Conservation (phyloP, 2,888 invertebrate genomes). For the Smittia sp. region DNA sequence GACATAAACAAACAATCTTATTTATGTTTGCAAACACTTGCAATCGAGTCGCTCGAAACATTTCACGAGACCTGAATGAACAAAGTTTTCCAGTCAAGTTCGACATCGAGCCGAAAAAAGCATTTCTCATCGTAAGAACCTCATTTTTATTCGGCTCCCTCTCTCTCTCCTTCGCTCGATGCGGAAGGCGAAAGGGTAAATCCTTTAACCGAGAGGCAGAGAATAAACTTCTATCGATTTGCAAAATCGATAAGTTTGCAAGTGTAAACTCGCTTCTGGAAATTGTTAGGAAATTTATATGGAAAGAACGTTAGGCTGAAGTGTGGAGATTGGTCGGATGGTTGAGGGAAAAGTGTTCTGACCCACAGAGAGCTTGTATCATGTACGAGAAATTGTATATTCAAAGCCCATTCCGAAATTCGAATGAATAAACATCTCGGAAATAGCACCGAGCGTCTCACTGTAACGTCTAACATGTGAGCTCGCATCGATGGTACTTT, state of each 20-base stretch:
- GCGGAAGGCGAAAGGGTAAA: background rate
- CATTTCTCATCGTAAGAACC: constrained; percentile 11
- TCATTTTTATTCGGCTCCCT: background rate
- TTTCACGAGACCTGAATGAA: background rate
- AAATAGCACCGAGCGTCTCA: background rate
- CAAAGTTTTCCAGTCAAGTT: background rate
- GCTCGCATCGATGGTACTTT: background rate
- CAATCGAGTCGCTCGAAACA: background rate
- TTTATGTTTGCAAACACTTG: background rate
- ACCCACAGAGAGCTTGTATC: background rate
- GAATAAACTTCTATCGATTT: background rate
- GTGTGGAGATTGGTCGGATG: background rate
- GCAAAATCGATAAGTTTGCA: background rate
- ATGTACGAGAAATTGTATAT: background rate
- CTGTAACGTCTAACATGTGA: background rate
- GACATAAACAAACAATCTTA: background rate
- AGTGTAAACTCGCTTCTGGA: background rate
- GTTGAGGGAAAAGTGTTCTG: background rate
- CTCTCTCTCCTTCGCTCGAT: too few relatives aligned
- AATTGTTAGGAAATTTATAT: background rate
- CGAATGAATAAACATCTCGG: background rate
- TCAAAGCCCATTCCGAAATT: background rate
- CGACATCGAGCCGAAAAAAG: background rate
- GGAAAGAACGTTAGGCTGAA: background rate
- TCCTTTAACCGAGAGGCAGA: background rate